Percentiles rank a stretch among this genome's conserved stretches.
These are phyloP conservation scores for Hirtodrosophila alboralis DNA, from an alignment of 2,888 invertebrate species.

Conservation along the genomic window DNA sequence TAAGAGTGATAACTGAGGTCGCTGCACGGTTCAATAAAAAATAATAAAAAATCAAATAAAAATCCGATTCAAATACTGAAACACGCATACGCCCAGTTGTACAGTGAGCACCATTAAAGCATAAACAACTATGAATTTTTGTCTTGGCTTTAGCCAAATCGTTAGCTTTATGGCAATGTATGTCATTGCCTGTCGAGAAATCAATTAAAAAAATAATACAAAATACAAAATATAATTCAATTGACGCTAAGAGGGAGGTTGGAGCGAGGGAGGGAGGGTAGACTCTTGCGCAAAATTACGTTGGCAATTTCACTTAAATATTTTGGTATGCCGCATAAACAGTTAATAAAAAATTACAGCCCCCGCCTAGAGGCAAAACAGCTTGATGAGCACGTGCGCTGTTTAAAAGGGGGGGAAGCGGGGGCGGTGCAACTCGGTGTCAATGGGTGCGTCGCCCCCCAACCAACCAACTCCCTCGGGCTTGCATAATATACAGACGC, in stretches of 20 bases:
- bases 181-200: slow-evolving; percentile 79
- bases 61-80: slow-evolving; percentile 22
- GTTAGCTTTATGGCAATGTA: slow-evolving; percentile 73
- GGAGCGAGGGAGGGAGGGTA: neutral
- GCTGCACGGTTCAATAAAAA: slow-evolving; percentile 51
- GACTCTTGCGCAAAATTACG: slow-evolving; percentile 75
- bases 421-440: too few relatives aligned
- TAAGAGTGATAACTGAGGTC: slow-evolving; percentile 80
- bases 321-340: slow-evolving; percentile 66
- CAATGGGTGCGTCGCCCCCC: too few relatives aligned
- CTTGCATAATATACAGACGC: too few relatives aligned
- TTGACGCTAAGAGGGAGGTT: neutral
- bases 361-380: slow-evolving; percentile 9
- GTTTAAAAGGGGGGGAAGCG: slow-evolving; percentile 47
- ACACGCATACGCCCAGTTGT: slow-evolving; percentile 75
- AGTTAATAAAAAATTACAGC: slow-evolving; percentile 43
- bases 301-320: slow-evolving; percentile 72
- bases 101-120: slow-evolving; percentile 52
- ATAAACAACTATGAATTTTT: slow-evolving; percentile 56
- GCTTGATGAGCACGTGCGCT: slow-evolving; percentile 47
- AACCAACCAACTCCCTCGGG: too few relatives aligned
- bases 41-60: too few relatives aligned
- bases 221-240: slow-evolving; percentile 6
- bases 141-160: slow-evolving; percentile 33
- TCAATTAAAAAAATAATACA: slow-evolving; percentile 65